Evolutionary conservation across 2,113 vertebrate genomes (phyloP).

Genomic region (Dolichotis patagonum): DNA sequence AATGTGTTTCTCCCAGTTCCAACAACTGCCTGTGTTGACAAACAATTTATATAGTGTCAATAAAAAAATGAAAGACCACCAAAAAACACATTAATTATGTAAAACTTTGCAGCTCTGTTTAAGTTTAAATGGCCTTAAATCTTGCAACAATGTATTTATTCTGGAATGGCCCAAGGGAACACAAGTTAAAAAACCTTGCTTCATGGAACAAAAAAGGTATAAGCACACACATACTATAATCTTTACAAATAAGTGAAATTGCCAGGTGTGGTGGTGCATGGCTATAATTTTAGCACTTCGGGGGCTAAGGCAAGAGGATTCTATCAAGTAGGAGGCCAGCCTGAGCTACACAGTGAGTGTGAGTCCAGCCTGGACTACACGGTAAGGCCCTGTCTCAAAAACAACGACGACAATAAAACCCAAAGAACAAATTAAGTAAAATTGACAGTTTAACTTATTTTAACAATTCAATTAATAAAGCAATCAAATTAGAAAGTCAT

Average conservation of each 20-base stretch:
- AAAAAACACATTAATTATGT: neutral
- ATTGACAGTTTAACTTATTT: neutral
- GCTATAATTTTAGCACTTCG: neutral
- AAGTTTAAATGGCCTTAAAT: neutral
- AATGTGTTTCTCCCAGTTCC: neutral
- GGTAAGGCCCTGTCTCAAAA: too few relatives aligned
- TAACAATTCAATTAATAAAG: neutral
- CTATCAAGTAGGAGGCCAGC: neutral
- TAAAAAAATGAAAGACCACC: constrained; percentile 17
- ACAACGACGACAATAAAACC: neutral
- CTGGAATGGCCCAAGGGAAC: neutral
- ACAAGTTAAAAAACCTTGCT: neutral
- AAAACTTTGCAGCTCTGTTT: constrained; percentile 26
- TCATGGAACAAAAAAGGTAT: neutral
- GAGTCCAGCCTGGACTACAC: too few relatives aligned
- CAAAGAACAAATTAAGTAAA: neutral
- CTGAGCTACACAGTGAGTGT: too few relatives aligned
- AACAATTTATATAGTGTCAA: neutral
- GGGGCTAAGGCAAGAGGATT: neutral
- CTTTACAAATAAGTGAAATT: neutral
- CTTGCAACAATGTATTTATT: neutral
- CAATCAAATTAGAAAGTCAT: constrained; percentile 27
- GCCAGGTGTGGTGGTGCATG: neutral
- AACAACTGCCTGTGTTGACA: neutral
- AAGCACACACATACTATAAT: neutral